A percentile compares a stretch with the other conserved stretches of the same genome.
These are phyloP conservation scores for Lophius americanus DNA, from an alignment of 2,797 vertebrate species.

Conservation along the genomic window DNA sequence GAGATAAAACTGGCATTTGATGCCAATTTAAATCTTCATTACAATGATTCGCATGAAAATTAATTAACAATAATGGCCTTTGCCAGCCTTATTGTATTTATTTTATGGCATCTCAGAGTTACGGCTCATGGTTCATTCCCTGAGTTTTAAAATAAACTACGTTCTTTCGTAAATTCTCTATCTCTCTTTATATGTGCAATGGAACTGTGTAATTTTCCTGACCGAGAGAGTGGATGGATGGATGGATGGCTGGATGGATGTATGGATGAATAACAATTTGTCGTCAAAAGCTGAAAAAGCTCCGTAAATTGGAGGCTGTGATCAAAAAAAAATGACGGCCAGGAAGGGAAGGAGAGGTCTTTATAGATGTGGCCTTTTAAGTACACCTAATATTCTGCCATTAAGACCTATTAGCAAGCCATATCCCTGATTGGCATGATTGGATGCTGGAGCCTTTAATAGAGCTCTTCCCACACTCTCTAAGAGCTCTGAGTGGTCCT, in stretches of 20 bases:
- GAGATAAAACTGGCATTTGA: no score
- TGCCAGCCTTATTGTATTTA: no score
- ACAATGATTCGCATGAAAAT: no score
- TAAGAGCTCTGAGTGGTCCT: constrained; percentile 69
- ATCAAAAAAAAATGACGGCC: constrained; percentile 25
- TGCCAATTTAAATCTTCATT: no score
- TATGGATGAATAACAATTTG: background rate
- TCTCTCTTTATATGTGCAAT: background rate
- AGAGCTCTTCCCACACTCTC: constrained; percentile 39
- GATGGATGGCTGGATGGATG: constrained; percentile 2
- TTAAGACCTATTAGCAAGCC: constrained; percentile 42
- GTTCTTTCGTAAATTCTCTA: background rate
- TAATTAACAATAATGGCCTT: no score
- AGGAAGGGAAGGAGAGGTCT: constrained; percentile 21
- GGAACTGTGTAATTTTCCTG: background rate
- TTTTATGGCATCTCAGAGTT: no score
- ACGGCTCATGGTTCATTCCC: background rate
- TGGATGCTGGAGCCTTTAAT: constrained; percentile 36
- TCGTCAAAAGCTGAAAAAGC: constrained; percentile 3
- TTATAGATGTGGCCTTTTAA: constrained; percentile 28
- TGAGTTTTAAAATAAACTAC: background rate
- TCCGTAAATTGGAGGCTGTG: constrained; percentile 9
- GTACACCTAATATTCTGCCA: constrained; percentile 44
- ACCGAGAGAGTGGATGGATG: constrained; percentile 4
- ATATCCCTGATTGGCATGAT: constrained; percentile 38